Base-by-base conservation (phyloP, 53 echinoderm and acorn worm species). In the Apostichopus leukothele region DNA sequence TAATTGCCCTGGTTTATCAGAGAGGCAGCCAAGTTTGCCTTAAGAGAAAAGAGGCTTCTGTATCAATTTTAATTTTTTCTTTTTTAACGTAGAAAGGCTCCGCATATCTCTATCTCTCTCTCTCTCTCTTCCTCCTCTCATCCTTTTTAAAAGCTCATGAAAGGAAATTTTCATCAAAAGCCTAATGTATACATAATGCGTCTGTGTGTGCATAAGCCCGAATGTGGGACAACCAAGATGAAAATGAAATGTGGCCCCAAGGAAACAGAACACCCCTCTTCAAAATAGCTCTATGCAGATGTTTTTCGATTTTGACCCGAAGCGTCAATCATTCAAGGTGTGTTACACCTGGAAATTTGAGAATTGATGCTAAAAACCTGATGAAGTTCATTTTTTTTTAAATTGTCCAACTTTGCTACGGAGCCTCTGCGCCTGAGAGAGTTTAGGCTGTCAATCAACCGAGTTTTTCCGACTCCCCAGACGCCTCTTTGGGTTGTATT, bases 321-420 rank as follows among this genome's bases (percentile, higher is more conserved):
- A 87, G 88, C 88, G 75, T 87, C 88, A 87, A 87, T 87, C 88
- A 75, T 87, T 87, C 88, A 87, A 87, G 88, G 88, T 87, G 88
- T 75, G 88, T 59, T 87, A 87, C 88, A 87, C 88, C 88, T 87
- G 88, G 88, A 87, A 87, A 87, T 87, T 87, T 87, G 88, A 87
- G 88, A 75, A 87, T 75, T 87, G 75, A 75, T 87, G 88, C 88
- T 87, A 87, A 75, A 75, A 87, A 87, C 88, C 75, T 87, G 88
- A 87, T 59, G 88, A 55, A 87, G 74, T 87, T 87, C 88, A 87
- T 75, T 87, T 87, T 87, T 87, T 87, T 52, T 55, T 87, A 87
- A 87, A 75, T 87, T 75, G 74, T 87, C 88, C 74, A 87, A 87
- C 74, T 74, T 87, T 75, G 27, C 51, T 59, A 73, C 75, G 53